Evolutionary conservation across 2,888 invertebrate genomes (phyloP).

Genomic region (Arctia plantaginis): DNA sequence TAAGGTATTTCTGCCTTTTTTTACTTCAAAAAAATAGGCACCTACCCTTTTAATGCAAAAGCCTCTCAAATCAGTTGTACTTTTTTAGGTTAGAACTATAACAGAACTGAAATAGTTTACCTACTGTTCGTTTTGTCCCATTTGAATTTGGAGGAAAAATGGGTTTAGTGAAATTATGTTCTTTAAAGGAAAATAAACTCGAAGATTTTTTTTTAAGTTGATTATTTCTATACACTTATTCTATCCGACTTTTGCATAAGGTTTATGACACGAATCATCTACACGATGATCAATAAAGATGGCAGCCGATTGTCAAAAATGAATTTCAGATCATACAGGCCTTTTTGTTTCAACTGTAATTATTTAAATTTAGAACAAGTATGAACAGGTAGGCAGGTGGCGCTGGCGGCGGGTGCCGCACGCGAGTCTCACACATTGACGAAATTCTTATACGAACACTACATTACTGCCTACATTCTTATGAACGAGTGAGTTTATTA

Average conservation of each 20-base stretch:
- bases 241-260: too few species aligned
- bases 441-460: not conserved
- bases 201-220: too few species aligned
- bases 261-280: not conserved
- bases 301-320: not conserved
- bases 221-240: too few species aligned
- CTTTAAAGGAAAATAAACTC: too few species aligned
- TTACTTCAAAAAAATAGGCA: too few species aligned
- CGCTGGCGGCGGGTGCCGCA: not conserved
- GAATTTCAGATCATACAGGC: not conserved
- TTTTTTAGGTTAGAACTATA: too few species aligned
- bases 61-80: too few species aligned
- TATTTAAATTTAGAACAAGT: constrained; percentile 4
- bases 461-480: constrained; percentile 1
- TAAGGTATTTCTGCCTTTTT: not conserved
- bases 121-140: too few species aligned
- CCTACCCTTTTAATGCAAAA: too few species aligned
- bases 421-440: not conserved
- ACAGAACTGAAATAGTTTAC: too few species aligned
- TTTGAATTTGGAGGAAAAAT: too few species aligned
- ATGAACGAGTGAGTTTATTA: not conserved
- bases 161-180: too few species aligned
- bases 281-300: not conserved
- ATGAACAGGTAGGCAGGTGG: constrained; percentile 13
- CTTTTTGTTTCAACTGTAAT: constrained; percentile 1